Evolutionary conservation across 2,797 vertebrate genomes (phyloP).

Genomic region (Ctenopoma kingsleyae): DNA sequence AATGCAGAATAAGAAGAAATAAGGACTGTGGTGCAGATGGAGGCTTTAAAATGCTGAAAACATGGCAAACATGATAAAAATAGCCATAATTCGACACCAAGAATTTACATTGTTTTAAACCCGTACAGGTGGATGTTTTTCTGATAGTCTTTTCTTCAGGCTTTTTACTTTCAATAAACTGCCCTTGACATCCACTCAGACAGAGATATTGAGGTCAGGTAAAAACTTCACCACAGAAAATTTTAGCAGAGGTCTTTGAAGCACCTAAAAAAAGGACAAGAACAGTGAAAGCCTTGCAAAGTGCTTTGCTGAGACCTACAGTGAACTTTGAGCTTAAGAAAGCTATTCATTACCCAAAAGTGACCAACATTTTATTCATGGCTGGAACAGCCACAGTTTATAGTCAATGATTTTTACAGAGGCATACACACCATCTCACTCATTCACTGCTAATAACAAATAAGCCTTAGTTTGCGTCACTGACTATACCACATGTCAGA

Average conservation of each 20-base stretch:
- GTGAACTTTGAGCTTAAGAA: background rate
- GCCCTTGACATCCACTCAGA: conserved; percentile 16
- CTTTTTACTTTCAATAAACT: conserved; percentile 7
- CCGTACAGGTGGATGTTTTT: background rate
- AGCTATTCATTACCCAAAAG: conserved; percentile 5
- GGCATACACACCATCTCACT: conserved; percentile 9
- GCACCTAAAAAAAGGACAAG: background rate
- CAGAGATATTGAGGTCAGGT: background rate
- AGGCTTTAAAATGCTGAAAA: conserved; percentile 1
- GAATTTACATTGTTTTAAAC: conserved; percentile 7
- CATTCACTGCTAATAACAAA: conserved; percentile 20
- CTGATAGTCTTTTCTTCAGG: background rate
- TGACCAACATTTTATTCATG: conserved; percentile 24
- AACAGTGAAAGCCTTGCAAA: background rate
- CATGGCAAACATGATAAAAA: background rate
- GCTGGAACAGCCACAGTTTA: conserved; percentile 15
- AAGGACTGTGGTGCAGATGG: background rate
- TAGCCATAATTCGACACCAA: background rate
- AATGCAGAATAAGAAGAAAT: background rate
- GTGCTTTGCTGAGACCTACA: background rate
- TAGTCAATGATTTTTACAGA: conserved; percentile 37
- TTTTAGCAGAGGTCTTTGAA: background rate
- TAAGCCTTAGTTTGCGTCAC: conserved; percentile 13
- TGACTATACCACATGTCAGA: conserved; percentile 24
- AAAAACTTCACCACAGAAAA: too few relatives aligned